Percentiles rank a stretch among this genome's conserved stretches.
Evolutionary conservation across 2,888 invertebrate genomes (phyloP).

Genomic region (Schizaphis graminum): DNA sequence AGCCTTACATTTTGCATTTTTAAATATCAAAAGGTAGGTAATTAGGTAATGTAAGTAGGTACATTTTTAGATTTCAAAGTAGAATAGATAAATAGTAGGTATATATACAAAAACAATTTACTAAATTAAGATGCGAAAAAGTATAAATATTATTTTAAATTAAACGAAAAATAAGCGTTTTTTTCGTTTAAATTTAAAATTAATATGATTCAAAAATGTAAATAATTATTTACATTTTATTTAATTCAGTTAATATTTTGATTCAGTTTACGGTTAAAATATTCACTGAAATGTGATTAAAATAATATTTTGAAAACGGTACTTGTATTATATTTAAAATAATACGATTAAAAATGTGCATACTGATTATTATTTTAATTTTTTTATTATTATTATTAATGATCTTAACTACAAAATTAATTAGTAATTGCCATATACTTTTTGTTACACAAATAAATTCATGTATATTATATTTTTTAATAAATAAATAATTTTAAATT

Average conservation of each 20-base stretch:
- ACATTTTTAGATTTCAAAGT: neutral
- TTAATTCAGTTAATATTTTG: neutral
- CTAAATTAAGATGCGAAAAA: neutral
- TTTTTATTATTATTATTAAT: neutral
- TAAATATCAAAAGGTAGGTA: neutral
- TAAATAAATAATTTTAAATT: neutral
- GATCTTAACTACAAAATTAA: neutral
- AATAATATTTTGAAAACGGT: neutral
- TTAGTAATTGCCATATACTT: neutral
- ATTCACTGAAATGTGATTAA: neutral
- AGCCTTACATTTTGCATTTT: neutral
- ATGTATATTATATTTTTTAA: neutral
- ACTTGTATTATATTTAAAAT: neutral
- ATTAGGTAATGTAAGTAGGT: neutral
- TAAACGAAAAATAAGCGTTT: neutral
- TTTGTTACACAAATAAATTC: neutral
- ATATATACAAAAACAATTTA: neutral
- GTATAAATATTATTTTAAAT: neutral
- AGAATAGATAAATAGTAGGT: neutral
- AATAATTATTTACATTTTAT: neutral
- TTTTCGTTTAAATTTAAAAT: neutral
- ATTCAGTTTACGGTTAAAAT: neutral
- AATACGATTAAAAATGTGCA: slow-evolving; percentile 4
- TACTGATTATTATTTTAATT: neutral
- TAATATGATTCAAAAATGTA: neutral